Evolutionary conservation across 1,140 invertebrate species (phyloP), one percentile per base, ranked within the genome.

Genomic region (Luehdorfia chinensis): DNA sequence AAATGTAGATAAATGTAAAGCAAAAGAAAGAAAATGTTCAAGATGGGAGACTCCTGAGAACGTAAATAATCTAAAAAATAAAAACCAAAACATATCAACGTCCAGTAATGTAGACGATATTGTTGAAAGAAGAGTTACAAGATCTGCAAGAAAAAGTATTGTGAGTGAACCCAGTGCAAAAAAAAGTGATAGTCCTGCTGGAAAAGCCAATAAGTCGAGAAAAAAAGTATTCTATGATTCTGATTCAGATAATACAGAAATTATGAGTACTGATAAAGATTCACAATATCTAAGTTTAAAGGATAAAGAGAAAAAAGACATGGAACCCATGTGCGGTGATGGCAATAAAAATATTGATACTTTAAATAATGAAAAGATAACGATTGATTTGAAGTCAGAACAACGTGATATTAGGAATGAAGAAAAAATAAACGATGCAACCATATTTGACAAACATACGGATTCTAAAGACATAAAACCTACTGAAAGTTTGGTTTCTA

Each of bases 121-220:
- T 21, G 11, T 33, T 32, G 60, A 66, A 51, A 73, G 39, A 51
- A 59, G 69, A 21, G 32, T 61, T 4, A 75, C 71, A 14, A 63
- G 71, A 47, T 69, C 62, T 28, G 13, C 47, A 11, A 56, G 44
- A 36, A 64, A 59, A 51, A 50, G 1, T 30, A 18, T 8, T 43
- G 4, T 45, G 23, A 56, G 3, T 52, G 18, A 2, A 31, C 6
- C 9, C 12, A 41, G 16, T 46, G 8, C 48, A 34, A 0, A 28
- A 30, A 8, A 11, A 21, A 14, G 37, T 48, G 16, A 28, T n/a
- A 28, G 48, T 32, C 14, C 48, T 41, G 19, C 9, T 47, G 32
- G 65, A 31, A 43, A 61, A 55, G 31, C 25, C 16, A 50, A 59
- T 33, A 39, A 70, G 37, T 47, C 13, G 13, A 62, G 55, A 56